Percentiles rank a stretch among this genome's conserved stretches.
phyloP scores from a whole-genome alignment of 2,888 invertebrate species.

The Perdita meconis region DNA sequence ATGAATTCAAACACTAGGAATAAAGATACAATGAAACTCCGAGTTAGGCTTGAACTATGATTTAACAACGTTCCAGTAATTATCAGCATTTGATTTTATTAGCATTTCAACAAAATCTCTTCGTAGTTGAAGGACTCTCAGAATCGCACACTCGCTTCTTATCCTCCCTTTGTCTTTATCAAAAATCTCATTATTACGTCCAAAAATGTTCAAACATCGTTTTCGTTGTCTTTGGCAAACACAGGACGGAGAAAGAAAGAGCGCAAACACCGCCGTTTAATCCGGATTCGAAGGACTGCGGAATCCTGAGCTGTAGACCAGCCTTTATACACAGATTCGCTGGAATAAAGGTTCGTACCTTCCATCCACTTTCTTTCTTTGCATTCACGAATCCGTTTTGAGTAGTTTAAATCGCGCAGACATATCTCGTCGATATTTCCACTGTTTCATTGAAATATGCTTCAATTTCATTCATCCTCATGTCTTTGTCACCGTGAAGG shows the following conservation, averaged over 20 bases:
- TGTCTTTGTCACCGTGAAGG: too few relatives aligned
- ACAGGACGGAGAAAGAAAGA: slow-evolving; percentile 82
- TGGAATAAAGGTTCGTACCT: slow-evolving; percentile 90
- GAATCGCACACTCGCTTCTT: slow-evolving; percentile 3
- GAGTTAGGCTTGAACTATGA: too few relatives aligned
- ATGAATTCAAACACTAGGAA: too few relatives aligned
- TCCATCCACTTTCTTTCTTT: not conserved
- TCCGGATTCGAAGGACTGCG: slow-evolving; percentile 92
- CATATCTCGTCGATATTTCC: too few relatives aligned
- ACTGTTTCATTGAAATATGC: too few relatives aligned
- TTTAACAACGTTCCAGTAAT: too few relatives aligned
- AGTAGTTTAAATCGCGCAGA: not conserved
- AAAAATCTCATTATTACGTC: not conserved
- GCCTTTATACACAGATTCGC: slow-evolving; percentile 94
- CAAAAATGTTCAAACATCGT: not conserved
- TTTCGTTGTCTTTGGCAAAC: slow-evolving; percentile 12
- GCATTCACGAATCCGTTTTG: not conserved
- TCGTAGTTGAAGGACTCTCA: not conserved
- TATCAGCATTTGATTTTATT: too few relatives aligned
- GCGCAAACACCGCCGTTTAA: slow-evolving; percentile 82
- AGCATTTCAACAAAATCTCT: not conserved
- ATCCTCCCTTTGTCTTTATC: not conserved
- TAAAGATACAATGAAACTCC: too few relatives aligned
- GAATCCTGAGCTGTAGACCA: slow-evolving; percentile 94
- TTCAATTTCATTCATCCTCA: too few relatives aligned